Conservation (phyloP, 2,888 invertebrate genomes). For the Sabatieria punctata region DNA sequence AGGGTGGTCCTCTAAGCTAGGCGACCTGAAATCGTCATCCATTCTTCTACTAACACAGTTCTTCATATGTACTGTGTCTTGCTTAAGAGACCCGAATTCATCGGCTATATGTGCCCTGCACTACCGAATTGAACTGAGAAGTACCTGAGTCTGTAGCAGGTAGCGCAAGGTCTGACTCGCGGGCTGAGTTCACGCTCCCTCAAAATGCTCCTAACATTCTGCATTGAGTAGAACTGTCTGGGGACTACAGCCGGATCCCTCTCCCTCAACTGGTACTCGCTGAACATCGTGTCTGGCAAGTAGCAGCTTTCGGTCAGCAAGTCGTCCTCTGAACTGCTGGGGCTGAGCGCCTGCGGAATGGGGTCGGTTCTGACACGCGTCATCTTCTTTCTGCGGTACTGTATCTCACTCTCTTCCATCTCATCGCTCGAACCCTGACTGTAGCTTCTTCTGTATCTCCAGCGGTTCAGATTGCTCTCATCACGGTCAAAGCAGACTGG, state of each 20-base stretch:
- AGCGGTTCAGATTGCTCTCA: not conserved
- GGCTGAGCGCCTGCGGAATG: too few relatives aligned
- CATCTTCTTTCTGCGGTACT: too few relatives aligned
- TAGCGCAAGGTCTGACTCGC: conserved; percentile 9
- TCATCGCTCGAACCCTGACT: not conserved
- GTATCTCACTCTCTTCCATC: not conserved
- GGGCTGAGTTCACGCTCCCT: not conserved
- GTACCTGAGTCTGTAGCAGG: conserved; percentile 11
- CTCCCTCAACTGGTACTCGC: not conserved
- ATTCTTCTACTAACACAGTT: too few relatives aligned
- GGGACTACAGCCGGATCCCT: not conserved
- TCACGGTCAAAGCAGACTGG: not conserved
- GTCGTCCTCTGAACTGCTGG: not conserved
- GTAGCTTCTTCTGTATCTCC: not conserved
- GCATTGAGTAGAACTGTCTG: not conserved
- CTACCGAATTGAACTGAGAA: too few relatives aligned
- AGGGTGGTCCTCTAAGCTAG: not conserved
- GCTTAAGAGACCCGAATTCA: too few relatives aligned
- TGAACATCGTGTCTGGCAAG: not conserved
- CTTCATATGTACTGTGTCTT: too few relatives aligned
- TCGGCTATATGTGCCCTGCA: too few relatives aligned
- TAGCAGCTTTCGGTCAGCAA: not conserved
- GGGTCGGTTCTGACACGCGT: too few relatives aligned
- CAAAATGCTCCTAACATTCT: not conserved
- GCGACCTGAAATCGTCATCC: too few relatives aligned